phyloP scores from a whole-genome alignment of 1,140 invertebrate species.

The Drosophila nigromelanica region DNA sequence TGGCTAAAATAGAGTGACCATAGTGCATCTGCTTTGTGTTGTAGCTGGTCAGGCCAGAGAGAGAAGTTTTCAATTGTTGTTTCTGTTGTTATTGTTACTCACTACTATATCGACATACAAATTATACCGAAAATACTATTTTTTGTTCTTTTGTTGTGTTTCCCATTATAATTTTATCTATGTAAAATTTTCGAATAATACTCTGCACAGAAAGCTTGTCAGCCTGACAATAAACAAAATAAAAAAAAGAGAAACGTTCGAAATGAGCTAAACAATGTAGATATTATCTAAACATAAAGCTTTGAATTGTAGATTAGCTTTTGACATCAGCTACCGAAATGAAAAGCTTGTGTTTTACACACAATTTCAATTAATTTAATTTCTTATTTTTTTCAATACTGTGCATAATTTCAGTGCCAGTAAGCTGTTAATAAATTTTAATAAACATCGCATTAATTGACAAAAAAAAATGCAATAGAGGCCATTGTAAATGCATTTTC shows the following conservation, averaged over 20 bases:
- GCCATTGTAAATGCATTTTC: constrained; percentile 32
- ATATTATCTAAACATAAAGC: constrained; percentile 43
- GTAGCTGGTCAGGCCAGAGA: constrained; percentile 68
- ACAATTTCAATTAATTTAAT: neutral
- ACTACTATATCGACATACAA: constrained; percentile 55
- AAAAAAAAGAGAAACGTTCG: constrained; percentile 20
- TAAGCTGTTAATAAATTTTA: constrained; percentile 12
- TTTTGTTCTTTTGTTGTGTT: constrained; percentile 39
- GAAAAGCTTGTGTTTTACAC: neutral
- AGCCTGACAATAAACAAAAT: constrained; percentile 28
- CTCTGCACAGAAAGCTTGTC: constrained; percentile 49
- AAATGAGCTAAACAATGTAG: constrained; percentile 35
- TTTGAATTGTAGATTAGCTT: constrained; percentile 45
- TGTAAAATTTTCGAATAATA: constrained; percentile 64
- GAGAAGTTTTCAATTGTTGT: constrained; percentile 12
- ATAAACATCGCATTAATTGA: constrained; percentile 3
- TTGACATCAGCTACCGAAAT: constrained; percentile 56
- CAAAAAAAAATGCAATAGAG: constrained; percentile 11
- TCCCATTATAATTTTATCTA: constrained; percentile 33
- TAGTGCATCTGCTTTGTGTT: constrained; percentile 53
- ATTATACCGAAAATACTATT: constrained; percentile 56
- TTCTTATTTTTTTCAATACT: neutral
- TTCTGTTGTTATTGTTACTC: constrained; percentile 13
- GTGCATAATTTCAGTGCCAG: neutral
- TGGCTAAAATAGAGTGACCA: constrained; percentile 66